Evolutionary conservation across 1,140 invertebrate genomes (phyloP).

Genomic region (Drosophila littoralis): DNA sequence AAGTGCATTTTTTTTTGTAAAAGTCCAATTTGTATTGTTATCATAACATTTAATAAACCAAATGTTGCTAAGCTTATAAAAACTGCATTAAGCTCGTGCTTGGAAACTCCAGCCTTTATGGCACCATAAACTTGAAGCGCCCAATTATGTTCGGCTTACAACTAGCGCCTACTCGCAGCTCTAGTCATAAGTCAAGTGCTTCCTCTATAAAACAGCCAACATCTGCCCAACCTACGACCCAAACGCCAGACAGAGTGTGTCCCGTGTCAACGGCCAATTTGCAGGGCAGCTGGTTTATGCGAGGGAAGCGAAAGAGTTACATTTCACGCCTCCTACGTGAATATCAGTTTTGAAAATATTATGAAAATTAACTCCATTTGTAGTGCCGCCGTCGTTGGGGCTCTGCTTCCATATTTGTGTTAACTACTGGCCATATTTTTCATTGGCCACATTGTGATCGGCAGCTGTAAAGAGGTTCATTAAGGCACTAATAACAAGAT

Average conservation of each 20-base stretch:
- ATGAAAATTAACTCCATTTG: constrained; percentile 27
- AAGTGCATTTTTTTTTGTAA: too few species aligned
- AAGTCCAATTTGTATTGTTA: too few species aligned
- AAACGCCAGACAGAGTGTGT: background rate
- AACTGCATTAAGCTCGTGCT: too few species aligned
- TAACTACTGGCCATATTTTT: constrained; percentile 52
- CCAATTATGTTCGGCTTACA: constrained; percentile 24
- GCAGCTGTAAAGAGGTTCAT: constrained; percentile 72
- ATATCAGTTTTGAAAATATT: constrained; percentile 29
- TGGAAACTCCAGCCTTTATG: background rate
- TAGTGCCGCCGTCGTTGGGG: constrained; percentile 3
- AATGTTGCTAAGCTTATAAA: too few species aligned
- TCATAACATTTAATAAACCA: too few species aligned
- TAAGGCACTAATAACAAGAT: constrained; percentile 70
- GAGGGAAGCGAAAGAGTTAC: constrained; percentile 28
- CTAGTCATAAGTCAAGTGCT: constrained; percentile 22
- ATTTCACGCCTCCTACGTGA: constrained; percentile 60
- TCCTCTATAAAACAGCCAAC: constrained; percentile 52
- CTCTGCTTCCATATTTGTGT: constrained; percentile 46
- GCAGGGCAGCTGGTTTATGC: constrained; percentile 2
- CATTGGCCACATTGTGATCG: constrained; percentile 57
- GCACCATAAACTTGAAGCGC: background rate
- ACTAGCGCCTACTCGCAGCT: constrained; percentile 14
- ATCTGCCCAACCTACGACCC: constrained; percentile 30
- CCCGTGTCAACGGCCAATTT: constrained; percentile 53